A percentile compares a stretch with the other conserved stretches of the same genome.
Conservation (phyloP, 2,113 vertebrate genomes). For the Pardalotus punctatus region DNA sequence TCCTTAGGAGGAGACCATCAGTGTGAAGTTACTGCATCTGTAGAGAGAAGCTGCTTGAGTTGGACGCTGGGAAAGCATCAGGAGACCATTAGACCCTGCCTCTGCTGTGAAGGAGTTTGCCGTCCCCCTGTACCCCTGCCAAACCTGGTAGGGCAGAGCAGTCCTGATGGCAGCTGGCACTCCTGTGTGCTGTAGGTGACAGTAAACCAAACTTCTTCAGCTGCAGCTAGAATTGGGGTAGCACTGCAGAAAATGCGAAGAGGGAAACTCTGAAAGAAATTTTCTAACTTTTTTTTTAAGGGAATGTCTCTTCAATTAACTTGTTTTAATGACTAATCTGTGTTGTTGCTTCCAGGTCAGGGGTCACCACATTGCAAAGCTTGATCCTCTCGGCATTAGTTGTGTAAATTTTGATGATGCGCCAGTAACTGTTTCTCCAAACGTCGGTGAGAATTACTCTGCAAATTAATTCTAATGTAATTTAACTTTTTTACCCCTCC, state of each 20-base stretch:
- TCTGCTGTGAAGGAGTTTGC: neutral
- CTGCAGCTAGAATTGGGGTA: neutral
- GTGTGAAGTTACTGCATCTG: neutral
- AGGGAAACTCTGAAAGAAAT: neutral
- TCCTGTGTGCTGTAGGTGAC: neutral
- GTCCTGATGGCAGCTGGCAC: neutral
- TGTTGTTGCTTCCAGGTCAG: slow-evolving; percentile 87
- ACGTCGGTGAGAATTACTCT: slow-evolving; percentile 88
- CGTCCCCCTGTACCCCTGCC: fast-evolving
- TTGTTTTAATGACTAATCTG: slow-evolving; percentile 67
- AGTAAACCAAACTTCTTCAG: neutral
- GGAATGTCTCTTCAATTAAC: neutral
- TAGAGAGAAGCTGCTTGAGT: neutral
- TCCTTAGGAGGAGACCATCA: neutral
- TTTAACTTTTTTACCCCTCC: slow-evolving; percentile 77
- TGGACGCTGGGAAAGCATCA: neutral
- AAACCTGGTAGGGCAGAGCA: neutral
- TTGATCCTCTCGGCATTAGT: slow-evolving; percentile 97
- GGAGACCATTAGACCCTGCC: neutral
- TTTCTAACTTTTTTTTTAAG: neutral
- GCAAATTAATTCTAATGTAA: slow-evolving; percentile 73
- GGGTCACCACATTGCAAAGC: slow-evolving; percentile 94
- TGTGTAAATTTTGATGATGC: slow-evolving; percentile 94
- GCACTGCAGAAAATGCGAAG: neutral
- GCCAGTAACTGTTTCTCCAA: slow-evolving; percentile 86